These are phyloP conservation scores for Dysdera silvatica DNA, from an alignment of 1,140 invertebrate genomes.

Conservation along the genomic window DNA sequence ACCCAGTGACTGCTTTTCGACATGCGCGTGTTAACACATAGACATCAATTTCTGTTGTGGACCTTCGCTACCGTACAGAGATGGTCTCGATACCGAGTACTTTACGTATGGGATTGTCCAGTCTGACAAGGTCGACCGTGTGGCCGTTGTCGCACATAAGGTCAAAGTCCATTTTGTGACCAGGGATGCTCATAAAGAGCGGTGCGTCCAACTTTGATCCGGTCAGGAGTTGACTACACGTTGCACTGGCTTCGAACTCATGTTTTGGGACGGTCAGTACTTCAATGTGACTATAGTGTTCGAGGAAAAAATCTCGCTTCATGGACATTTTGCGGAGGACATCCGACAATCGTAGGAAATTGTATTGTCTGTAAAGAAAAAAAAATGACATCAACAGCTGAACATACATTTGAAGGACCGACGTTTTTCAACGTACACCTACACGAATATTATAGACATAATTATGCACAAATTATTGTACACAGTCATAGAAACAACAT, in stretches of 20 bases:
- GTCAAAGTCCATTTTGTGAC: too few relatives aligned
- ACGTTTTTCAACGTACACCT: too few relatives aligned
- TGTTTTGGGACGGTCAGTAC: slow-evolving; percentile 22
- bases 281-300: slow-evolving; percentile 17
- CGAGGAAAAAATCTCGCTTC: slow-evolving; percentile 22
- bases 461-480: background rate
- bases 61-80: slow-evolving; percentile 17
- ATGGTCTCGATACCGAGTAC: slow-evolving; percentile 32
- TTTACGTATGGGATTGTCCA: slow-evolving; percentile 28
- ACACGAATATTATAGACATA: too few relatives aligned
- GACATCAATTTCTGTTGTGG: too few relatives aligned
- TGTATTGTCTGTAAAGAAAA: slow-evolving; percentile 14
- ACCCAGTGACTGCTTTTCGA: too few relatives aligned
- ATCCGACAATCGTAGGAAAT: slow-evolving; percentile 27
- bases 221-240: slow-evolving; percentile 21
- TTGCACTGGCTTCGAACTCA: slow-evolving; percentile 29
- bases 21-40: too few relatives aligned
- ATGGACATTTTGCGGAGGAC: slow-evolving; percentile 21
- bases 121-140: slow-evolving; percentile 18
- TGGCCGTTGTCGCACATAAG: background rate
- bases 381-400: too few relatives aligned
- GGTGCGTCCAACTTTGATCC: background rate
- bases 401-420: too few relatives aligned
- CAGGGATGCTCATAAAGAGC: too few relatives aligned
- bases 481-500: background rate